phyloP scores from a whole-genome alignment of 2,113 vertebrate genomes.

The Saccopteryx leptura region DNA sequence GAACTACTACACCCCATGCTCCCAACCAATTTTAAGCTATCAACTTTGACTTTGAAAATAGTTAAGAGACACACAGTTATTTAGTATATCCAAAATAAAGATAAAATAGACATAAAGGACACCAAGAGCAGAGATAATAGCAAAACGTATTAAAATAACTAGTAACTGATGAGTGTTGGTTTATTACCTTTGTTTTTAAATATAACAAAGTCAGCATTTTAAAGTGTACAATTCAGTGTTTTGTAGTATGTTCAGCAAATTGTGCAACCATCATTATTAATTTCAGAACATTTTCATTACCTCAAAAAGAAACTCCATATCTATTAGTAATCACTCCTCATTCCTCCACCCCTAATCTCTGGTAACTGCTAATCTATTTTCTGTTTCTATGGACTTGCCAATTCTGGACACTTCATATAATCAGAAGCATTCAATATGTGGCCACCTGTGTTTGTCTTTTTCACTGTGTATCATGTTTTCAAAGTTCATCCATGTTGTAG shows the following conservation, averaged over 20 bases:
- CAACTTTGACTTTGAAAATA: background rate
- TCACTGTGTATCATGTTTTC: conserved; percentile 15
- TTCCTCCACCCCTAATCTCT: background rate
- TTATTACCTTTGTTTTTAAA: conserved; percentile 20
- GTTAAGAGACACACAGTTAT: background rate
- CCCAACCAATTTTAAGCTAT: background rate
- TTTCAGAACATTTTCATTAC: conserved; percentile 16
- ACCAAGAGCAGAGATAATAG: background rate
- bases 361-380: conserved; percentile 1
- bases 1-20: background rate
- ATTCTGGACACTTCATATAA: background rate
- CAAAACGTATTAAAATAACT: conserved; percentile 15
- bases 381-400: conserved; percentile 5
- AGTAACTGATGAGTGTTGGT: background rate
- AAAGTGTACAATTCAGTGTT: background rate
- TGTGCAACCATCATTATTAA: background rate
- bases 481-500: background rate
- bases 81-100: conserved; percentile 60
- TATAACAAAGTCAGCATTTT: background rate
- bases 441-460: conserved; percentile 11
- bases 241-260: background rate
- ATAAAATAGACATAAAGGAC: background rate
- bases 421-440: background rate
- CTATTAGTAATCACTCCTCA: background rate
- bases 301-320: background rate